Evolutionary conservation across 2,113 vertebrate genomes (phyloP).

Genomic region (Menidia beryllina): DNA sequence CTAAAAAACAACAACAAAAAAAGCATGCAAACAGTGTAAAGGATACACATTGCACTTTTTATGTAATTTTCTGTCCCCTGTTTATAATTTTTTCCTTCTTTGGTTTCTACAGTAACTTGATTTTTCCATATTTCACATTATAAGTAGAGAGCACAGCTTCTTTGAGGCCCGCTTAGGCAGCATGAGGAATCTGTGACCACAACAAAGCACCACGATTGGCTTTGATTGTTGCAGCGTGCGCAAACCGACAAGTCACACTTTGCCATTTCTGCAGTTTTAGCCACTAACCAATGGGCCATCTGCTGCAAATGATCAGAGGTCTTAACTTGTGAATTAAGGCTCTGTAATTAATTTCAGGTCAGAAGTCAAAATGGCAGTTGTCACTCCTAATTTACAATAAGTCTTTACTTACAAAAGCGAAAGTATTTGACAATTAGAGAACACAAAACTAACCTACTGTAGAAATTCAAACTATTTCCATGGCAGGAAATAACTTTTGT

Average conservation of each 20-base stretch:
- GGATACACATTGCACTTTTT: constrained; percentile 22
- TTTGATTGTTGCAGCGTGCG: constrained; percentile 32
- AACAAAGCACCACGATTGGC: constrained; percentile 55
- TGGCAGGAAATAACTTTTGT: not conserved
- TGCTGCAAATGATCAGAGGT: constrained; percentile 48
- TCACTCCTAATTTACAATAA: constrained; percentile 31
- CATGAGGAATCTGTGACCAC: constrained; percentile 41
- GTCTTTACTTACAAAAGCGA: not conserved
- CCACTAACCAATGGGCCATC: constrained; percentile 13
- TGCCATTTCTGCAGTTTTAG: constrained; percentile 29
- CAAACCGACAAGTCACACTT: constrained; percentile 8
- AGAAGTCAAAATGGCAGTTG: constrained; percentile 40
- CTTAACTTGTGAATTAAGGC: constrained; percentile 13
- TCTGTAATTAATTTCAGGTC: constrained; percentile 30
- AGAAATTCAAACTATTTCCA: not conserved
- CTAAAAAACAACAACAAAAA: constrained; percentile 37
- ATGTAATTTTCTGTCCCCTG: constrained; percentile 21
- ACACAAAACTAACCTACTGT: too few species aligned
- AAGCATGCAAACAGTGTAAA: constrained; percentile 21
- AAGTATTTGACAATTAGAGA: not conserved
- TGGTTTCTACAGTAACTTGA: constrained; percentile 17
- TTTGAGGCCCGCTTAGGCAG: constrained; percentile 10
- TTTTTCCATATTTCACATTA: constrained; percentile 38
- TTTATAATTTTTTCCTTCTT: constrained; percentile 35
- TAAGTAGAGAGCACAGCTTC: too few species aligned